Evolutionary conservation across 2,113 vertebrate species (phyloP), one percentile per base, ranked within the genome.

Genomic region (Peromyscus maniculatus): DNA sequence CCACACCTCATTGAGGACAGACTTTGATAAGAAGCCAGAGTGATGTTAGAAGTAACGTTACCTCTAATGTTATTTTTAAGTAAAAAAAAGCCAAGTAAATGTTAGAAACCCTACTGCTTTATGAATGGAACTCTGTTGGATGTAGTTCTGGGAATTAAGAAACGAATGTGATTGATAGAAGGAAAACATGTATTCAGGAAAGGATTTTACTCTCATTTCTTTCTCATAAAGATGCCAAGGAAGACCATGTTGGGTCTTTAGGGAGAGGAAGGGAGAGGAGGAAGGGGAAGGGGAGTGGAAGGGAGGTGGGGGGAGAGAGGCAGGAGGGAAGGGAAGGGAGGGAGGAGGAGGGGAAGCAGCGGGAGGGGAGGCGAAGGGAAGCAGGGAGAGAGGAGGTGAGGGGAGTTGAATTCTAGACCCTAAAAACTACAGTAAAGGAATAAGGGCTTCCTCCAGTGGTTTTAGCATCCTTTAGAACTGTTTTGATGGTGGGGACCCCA

Each of bases 121-220:
- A n/a, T 46, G 57, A 69, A 69, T 22, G 7, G 67, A 96, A 55
- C 77, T 16, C 62, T 94, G 9, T 43, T 66, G 86, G 39, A 89
- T 24, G 64, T 91, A 17, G 15, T 59, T 17, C 78, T 89, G 82
- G 86, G 95, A 96, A 78, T 72, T 71, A 75, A 67, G 66, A 71
- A 77, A 82, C 82, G 91, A 92, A 82, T 55, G 78, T 91, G 59
- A 4, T 46, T 57, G n/a, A 62, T 43, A 92, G 69, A n/a, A 62
- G 33, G 36, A 94, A 78, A 64, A 64, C 64, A 52, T 88, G 43
- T 57, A 69, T 66, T 80, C 4, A 43, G 52, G n/a, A 96, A 86
- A 67, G 16, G 19, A 91, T 82, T 77, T 39, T 2, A 11, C 28
- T 66, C 19, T 87, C 64, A 57, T 5, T 24, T 96, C n/a, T 90